Conservation (phyloP, 2,797 vertebrate species). For the Myiotriccus ornatus region DNA sequence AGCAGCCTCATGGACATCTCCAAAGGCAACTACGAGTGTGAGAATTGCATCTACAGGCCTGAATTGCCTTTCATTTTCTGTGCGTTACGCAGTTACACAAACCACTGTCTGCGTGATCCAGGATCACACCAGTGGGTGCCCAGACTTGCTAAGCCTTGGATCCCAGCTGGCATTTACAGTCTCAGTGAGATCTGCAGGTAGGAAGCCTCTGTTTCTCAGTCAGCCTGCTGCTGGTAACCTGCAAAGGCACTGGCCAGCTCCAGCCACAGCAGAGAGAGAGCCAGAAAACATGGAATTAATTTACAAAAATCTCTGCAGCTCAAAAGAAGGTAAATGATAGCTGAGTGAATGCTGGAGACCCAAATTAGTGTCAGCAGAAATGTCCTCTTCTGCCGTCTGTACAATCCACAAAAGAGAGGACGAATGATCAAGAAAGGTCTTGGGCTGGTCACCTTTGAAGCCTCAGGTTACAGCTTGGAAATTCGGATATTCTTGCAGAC, state of each 20-base stretch:
- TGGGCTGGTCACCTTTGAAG: background rate
- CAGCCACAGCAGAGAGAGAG: conserved; percentile 2
- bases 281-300: background rate
- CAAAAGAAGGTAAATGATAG: background rate
- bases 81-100: background rate
- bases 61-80: background rate
- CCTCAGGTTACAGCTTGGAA: background rate
- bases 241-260: background rate
- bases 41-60: background rate
- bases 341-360: background rate
- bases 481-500: background rate
- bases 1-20: background rate
- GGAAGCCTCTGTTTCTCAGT: background rate
- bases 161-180: background rate
- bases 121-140: background rate
- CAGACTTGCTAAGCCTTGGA: background rate
- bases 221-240: background rate
- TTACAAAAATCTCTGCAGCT: background rate
- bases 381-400: background rate
- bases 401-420: background rate
- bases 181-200: background rate
- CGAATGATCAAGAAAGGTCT: background rate
- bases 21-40: background rate
- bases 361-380: background rate
- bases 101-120: background rate